Evolutionary conservation across 2,888 invertebrate genomes (phyloP).

Genomic region (Pseudeuparius sepicola): DNA sequence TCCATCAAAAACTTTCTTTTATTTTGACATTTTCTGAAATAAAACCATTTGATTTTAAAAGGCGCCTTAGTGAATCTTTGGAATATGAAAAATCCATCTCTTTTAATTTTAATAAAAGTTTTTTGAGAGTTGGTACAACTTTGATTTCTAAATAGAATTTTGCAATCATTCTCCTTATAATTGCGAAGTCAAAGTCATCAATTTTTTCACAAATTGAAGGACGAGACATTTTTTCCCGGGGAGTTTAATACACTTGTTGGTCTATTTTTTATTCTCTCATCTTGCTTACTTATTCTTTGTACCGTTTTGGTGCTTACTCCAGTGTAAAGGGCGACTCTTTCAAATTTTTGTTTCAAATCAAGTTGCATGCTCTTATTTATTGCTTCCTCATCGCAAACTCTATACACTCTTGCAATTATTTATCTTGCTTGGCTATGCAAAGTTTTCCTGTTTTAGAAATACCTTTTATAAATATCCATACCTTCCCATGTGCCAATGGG

Average conservation of each 20-base stretch:
- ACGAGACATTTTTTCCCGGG: constrained; percentile 12
- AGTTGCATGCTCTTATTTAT: constrained; percentile 6
- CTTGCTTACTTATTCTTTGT: constrained; percentile 6
- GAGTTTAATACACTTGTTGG: constrained; percentile 6
- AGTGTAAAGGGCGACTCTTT: constrained; percentile 4
- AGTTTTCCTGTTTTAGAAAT: too few relatives aligned
- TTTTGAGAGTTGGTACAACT: constrained; percentile 7
- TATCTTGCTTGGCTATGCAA: constrained; percentile 7
- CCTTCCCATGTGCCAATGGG: too few relatives aligned
- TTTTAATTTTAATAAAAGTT: too few relatives aligned
- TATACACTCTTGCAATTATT: constrained; percentile 9
- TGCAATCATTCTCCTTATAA: constrained; percentile 8
- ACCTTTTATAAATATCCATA: too few relatives aligned
- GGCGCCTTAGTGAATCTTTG: constrained; percentile 4
- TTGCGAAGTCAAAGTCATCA: constrained; percentile 13
- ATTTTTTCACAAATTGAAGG: constrained; percentile 5
- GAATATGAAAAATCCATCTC: constrained; percentile 9
- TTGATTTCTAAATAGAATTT: constrained; percentile 11
- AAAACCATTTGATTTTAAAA: constrained; percentile 14
- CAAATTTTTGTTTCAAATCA: constrained; percentile 5
- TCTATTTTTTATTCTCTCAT: constrained; percentile 8
- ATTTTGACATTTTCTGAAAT: constrained; percentile 13
- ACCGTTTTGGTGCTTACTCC: constrained; percentile 4
- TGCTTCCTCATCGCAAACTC: constrained; percentile 12
- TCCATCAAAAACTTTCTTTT: constrained; percentile 15